Base-by-base conservation (phyloP, 2,888 invertebrate species). In the Venustoraphidia nigricollis region DNA sequence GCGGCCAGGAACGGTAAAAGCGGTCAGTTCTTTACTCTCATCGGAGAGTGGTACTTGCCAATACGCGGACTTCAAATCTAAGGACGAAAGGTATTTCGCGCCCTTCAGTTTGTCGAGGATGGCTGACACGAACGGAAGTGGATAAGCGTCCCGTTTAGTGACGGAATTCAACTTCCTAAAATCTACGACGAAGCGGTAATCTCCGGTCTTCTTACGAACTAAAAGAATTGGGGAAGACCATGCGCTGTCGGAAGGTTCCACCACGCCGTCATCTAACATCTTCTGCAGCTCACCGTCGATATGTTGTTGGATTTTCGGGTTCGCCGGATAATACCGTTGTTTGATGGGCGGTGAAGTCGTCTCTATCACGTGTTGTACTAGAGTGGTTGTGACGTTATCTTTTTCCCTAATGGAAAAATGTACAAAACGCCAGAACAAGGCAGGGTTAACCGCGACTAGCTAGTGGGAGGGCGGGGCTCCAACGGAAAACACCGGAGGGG, bases 391-490 rank as follows among this genome's bases (percentile, higher is more conserved):
- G n/a, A n/a, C n/a, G 47, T 49, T 55, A 54, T 57, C 51, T 56
- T 56, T 55, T 55, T 54, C 55, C 53, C 50, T 53, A 52, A 54
- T 52, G 44, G 50, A 52, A 50, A 49, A 47, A 56, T 52, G 51
- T 45, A n/a, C n/a, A n/a, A n/a, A n/a, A n/a, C n/a, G n/a, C n/a
- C n/a, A n/a, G n/a, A n/a, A n/a, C n/a, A n/a, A n/a, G n/a, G n/a
- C n/a, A n/a, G n/a, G n/a, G n/a, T n/a, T n/a, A n/a, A n/a, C n/a
- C n/a, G n/a, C n/a, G n/a, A n/a, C n/a, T n/a, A n/a, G n/a, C n/a
- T n/a, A n/a, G n/a, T n/a, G n/a, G n/a, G n/a, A n/a, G n/a, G n/a
- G n/a, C n/a, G n/a, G n/a, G n/a, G n/a, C n/a, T n/a, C n/a, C n/a
- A n/a, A n/a, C n/a, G n/a, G n/a, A n/a, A n/a, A n/a, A n/a, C n/a